A percentile compares a stretch with the other conserved stretches of the same genome.
phyloP scores from a whole-genome alignment of 2,797 vertebrate species.

The Myripristis murdjan region DNA sequence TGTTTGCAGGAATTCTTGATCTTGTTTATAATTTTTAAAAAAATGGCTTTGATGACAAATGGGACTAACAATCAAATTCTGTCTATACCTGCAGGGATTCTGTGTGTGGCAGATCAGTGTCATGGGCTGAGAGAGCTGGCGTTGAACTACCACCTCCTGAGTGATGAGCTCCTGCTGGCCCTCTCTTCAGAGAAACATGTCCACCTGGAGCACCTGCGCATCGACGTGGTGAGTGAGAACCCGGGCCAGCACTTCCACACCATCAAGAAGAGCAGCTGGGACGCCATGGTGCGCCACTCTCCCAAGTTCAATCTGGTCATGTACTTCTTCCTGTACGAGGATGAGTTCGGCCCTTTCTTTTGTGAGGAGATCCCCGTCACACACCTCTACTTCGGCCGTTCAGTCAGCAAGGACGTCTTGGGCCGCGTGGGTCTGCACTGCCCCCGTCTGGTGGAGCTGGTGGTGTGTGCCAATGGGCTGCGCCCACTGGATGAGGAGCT shows the following conservation, averaged over 20 bases:
- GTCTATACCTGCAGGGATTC: conserved; percentile 88
- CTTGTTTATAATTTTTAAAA: background rate
- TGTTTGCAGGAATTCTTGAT: background rate
- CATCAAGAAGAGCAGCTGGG: conserved; percentile 99
- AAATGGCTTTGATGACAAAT: background rate
- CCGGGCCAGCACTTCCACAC: conserved; percentile 96
- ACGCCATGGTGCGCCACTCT: conserved; percentile 96
- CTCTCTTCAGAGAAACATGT: conserved; percentile 98
- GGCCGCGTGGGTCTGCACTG: conserved; percentile 97
- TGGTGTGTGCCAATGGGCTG: conserved; percentile 97
- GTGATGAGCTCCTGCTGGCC: conserved; percentile 95
- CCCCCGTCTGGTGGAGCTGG: conserved; percentile 95
- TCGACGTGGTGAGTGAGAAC: conserved; percentile 98
- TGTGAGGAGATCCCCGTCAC: conserved; percentile 96
- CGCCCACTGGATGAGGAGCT: conserved; percentile 97
- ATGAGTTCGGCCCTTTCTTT: conserved; percentile 98
- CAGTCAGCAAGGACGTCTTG: conserved; percentile 97
- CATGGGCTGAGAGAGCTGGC: conserved; percentile 97
- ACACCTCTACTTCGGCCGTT: conserved; percentile 98
- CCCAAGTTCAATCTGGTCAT: conserved; percentile 98
- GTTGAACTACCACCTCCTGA: conserved; percentile 96
- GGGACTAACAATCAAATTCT: background rate
- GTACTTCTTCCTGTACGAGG: conserved; percentile 99
- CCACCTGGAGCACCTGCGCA: conserved; percentile 95
- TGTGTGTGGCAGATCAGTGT: conserved; percentile 98